Evolutionary conservation across 2,888 invertebrate genomes (phyloP), one percentile per base, ranked within the genome.

Genomic region (Phragmatobia fuliginosa): DNA sequence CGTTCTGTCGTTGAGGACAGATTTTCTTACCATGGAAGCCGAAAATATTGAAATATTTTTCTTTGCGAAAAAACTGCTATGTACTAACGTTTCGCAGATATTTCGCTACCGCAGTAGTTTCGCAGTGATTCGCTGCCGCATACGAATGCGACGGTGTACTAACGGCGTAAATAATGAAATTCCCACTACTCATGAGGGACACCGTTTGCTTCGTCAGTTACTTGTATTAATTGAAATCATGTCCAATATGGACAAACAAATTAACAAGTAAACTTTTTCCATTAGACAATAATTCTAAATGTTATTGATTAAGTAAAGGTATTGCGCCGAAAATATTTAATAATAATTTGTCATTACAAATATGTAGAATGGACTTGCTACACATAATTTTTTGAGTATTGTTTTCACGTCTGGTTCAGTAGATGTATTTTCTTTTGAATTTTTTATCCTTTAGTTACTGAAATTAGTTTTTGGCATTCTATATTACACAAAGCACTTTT

Each of bases 241-340:
- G 25, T 28, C 14, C 52, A 56, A 16, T 4, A 3, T 28, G 14
- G 33, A 63, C 38, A 68, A 36, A 36, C 7, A 11, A 36, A 36
- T 36, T 36, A 11, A 11, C 36, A 36, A 36, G 1, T 36, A 36
- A n/a, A n/a, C n/a, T 11, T 36, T 36, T 36, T 33, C 6, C 6
- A 33, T 8, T 33, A 33, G 33, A 10, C 33, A 33, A 33, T 33
- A 33, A 33, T 33, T 68, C 64, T 64, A 68, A 36, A 64, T 60
- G 63, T 64, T 64, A 60, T 60, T 59, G 28, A 32, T 68, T 68
- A 56, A 45, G 41, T 36, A 68, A 68, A 62, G 6, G 10, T 33
- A 33, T 33, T 33, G 10, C 33, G n/a, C n/a, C n/a, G n/a, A n/a
- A n/a, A n/a, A n/a, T n/a, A n/a, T n/a, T n/a, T n/a, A n/a, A n/a